A percentile compares a stretch with the other conserved stretches of the same genome.
Evolutionary conservation across 2,888 invertebrate genomes (phyloP).

Genomic region (Andrena minutula): DNA sequence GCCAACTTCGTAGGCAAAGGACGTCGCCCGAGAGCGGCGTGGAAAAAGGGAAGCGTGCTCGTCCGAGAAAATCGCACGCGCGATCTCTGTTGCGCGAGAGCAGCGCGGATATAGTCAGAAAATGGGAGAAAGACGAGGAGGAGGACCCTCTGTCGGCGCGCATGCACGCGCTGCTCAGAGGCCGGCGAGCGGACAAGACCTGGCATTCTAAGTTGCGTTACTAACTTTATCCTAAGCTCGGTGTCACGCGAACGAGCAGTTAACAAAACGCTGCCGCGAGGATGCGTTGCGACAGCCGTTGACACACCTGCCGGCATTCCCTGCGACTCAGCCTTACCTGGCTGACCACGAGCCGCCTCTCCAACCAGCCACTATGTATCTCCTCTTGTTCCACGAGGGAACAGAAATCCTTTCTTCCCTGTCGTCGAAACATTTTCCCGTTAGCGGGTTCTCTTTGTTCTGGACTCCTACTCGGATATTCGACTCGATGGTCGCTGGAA

Average conservation of each 20-base stretch:
- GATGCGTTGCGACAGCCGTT: constrained; percentile 71
- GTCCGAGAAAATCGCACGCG: constrained; percentile 50
- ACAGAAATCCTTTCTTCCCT: constrained; percentile 37
- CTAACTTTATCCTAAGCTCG: constrained; percentile 76
- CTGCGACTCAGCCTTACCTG: constrained; percentile 70
- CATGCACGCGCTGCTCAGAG: constrained; percentile 52
- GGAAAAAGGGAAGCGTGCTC: constrained; percentile 54
- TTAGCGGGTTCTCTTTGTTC: constrained; percentile 12
- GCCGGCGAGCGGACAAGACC: constrained; percentile 25
- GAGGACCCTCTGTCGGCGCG: not conserved
- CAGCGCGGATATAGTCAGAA: constrained; percentile 19
- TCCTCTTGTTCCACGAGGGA: not conserved
- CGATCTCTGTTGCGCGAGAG: constrained; percentile 31
- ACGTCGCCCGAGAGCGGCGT: constrained; percentile 51
- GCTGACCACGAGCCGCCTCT: constrained; percentile 5
- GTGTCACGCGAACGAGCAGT: constrained; percentile 72
- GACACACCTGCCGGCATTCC: constrained; percentile 82
- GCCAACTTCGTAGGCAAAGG: constrained; percentile 34
- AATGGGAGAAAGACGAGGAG: constrained; percentile 10
- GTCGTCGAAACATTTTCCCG: constrained; percentile 16
- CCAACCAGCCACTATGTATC: no score
- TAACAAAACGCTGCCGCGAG: constrained; percentile 66
- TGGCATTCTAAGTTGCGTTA: constrained; percentile 68
- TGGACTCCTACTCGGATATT: not conserved
- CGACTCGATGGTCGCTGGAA: no score